phyloP scores from a whole-genome alignment of 1,140 invertebrate genomes.

The Drosophila bocqueti region DNA sequence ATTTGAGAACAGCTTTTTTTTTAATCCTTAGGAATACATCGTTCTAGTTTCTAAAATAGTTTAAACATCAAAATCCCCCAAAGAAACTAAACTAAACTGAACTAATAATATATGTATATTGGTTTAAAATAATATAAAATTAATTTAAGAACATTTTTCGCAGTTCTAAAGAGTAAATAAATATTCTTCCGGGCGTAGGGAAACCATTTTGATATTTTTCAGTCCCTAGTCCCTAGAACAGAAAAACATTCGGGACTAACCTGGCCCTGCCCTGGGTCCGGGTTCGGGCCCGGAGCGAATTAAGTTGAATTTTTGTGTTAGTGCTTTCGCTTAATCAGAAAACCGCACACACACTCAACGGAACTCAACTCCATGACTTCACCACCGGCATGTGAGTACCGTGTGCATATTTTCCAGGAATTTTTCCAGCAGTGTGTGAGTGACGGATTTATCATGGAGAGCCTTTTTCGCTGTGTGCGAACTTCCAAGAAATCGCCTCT shows the following conservation, averaged over 20 bases:
- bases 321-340: slow-evolving; percentile 80
- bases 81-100: not conserved
- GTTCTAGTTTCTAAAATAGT: not conserved
- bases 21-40: not conserved
- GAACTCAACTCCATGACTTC: slow-evolving; percentile 69
- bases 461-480: slow-evolving; percentile 38
- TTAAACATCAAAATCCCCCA: not conserved
- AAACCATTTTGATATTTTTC: slow-evolving; percentile 33
- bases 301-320: slow-evolving; percentile 69
- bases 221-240: not conserved
- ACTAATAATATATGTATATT: too few relatives aligned
- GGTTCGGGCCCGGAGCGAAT: slow-evolving; percentile 53
- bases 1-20: not conserved
- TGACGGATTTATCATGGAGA: slow-evolving; percentile 62
- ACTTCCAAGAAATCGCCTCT: slow-evolving; percentile 67
- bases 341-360: slow-evolving; percentile 37
- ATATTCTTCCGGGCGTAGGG: not conserved
- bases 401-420: slow-evolving; percentile 78
- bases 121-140: too few relatives aligned
- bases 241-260: slow-evolving; percentile 27
- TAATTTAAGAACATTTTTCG: not conserved
- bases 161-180: not conserved
- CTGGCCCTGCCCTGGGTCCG: slow-evolving; percentile 24
- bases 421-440: slow-evolving; percentile 39
- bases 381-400: slow-evolving; percentile 58